phyloP scores from a whole-genome alignment of 2,888 invertebrate species.

The Ligdia adustata region DNA sequence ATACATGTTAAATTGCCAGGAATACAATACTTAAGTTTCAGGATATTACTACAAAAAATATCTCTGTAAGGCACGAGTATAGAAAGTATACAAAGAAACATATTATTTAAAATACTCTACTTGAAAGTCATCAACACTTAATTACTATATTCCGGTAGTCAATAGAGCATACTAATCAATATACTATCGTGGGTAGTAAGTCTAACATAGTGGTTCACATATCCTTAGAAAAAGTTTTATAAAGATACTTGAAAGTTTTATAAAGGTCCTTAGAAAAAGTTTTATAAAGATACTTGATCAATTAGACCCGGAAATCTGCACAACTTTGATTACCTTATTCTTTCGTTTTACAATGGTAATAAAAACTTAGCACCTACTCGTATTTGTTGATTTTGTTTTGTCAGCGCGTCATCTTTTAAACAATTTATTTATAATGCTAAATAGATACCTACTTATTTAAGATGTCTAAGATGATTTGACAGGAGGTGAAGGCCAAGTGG shows the following conservation, averaged over 20 bases:
- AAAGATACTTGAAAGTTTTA: too few relatives aligned
- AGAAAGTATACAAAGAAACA: too few relatives aligned
- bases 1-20: too few relatives aligned
- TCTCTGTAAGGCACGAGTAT: too few relatives aligned
- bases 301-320: constrained; percentile 26
- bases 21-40: too few relatives aligned
- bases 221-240: not conserved
- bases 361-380: constrained; percentile 22
- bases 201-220: too few relatives aligned
- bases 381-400: constrained; percentile 14
- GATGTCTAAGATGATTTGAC: not conserved
- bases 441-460: constrained; percentile 5
- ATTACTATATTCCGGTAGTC: too few relatives aligned
- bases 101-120: too few relatives aligned
- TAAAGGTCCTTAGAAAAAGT: not conserved
- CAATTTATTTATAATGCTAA: constrained; percentile 1
- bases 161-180: too few relatives aligned
- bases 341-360: constrained; percentile 10
- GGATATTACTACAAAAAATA: too few relatives aligned
- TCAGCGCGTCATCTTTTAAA: not conserved
- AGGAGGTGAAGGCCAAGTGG: constrained; percentile 2
- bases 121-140: too few relatives aligned
- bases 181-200: too few relatives aligned
- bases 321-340: constrained; percentile 7
- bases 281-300: constrained; percentile 3